phyloP scores from a whole-genome alignment of 2,113 vertebrate species.

The Atrichornis clamosus region DNA sequence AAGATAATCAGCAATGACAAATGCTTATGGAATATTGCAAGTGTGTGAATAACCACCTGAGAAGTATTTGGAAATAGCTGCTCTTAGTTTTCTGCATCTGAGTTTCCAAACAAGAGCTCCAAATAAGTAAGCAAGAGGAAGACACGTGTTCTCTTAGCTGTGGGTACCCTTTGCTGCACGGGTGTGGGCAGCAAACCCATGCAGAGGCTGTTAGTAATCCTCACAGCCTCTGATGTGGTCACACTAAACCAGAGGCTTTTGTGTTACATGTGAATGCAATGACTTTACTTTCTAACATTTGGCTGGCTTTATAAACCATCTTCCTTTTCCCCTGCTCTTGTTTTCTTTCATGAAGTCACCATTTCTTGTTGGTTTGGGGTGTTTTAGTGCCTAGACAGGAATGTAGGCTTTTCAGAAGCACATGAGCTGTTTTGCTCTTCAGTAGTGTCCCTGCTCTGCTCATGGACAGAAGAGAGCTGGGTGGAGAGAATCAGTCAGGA shows the following conservation, averaged over 20 bases:
- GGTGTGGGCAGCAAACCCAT: background rate
- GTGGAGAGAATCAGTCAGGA: background rate
- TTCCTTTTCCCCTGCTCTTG: background rate
- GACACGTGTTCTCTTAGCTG: background rate
- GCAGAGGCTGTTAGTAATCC: background rate
- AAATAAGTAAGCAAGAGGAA: background rate
- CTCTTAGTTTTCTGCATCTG: background rate
- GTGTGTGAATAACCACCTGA: background rate
- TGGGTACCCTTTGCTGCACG: background rate
- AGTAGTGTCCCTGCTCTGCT: background rate
- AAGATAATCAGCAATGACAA: background rate
- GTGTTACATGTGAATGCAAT: background rate
- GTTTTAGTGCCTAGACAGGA: background rate
- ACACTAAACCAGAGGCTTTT: background rate
- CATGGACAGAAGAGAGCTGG: background rate
- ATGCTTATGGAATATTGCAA: background rate
- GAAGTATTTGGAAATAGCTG: conserved; percentile 1
- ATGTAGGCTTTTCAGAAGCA: background rate
- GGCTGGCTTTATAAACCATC: background rate
- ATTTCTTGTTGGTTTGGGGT: background rate
- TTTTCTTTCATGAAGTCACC: background rate
- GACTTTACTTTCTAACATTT: conserved; percentile 14
- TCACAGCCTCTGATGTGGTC: background rate
- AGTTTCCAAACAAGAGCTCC: background rate
- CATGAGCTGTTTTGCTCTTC: background rate